Percentiles rank a stretch among this genome's conserved stretches.
phyloP scores from a whole-genome alignment of 2,113 vertebrate genomes.

The Charina bottae region DNA sequence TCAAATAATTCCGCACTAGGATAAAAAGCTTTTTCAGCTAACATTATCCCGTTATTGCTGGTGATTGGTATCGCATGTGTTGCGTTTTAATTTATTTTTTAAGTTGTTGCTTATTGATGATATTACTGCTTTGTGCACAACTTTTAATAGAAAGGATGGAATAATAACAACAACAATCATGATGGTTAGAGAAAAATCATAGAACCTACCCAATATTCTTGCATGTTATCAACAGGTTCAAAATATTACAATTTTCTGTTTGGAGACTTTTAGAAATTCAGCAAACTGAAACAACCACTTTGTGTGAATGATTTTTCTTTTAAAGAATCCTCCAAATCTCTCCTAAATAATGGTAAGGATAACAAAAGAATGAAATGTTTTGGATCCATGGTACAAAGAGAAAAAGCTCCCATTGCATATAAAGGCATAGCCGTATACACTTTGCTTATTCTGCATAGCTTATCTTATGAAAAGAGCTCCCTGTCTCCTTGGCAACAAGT shows the following conservation, averaged over 20 bases:
- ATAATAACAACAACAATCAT: not conserved
- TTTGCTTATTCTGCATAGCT: constrained; percentile 47
- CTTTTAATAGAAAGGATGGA: not conserved
- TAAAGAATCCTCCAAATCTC: not conserved
- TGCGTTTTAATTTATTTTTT: not conserved
- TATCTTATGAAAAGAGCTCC: constrained; percentile 24
- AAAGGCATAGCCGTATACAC: constrained; percentile 35
- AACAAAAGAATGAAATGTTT: not conserved
- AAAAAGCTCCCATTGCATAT: not conserved
- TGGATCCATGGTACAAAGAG: not conserved
- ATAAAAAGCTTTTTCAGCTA: not conserved
- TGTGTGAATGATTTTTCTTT: not conserved
- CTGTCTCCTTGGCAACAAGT: constrained; percentile 63
- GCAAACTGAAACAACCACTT: not conserved
- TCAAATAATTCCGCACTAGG: not conserved
- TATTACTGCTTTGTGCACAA: not conserved
- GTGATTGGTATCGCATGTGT: not conserved
- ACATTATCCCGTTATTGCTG: not conserved
- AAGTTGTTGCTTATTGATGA: not conserved
- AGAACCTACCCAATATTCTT: not conserved
- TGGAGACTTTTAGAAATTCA: not conserved
- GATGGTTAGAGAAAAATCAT: not conserved
- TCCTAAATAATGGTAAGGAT: not conserved
- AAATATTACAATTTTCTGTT: not conserved
- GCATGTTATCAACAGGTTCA: not conserved